A percentile compares a stretch with the other conserved stretches of the same genome.
Evolutionary conservation across 1,140 invertebrate genomes (phyloP).

Genomic region (Atopsyche davidsoni): DNA sequence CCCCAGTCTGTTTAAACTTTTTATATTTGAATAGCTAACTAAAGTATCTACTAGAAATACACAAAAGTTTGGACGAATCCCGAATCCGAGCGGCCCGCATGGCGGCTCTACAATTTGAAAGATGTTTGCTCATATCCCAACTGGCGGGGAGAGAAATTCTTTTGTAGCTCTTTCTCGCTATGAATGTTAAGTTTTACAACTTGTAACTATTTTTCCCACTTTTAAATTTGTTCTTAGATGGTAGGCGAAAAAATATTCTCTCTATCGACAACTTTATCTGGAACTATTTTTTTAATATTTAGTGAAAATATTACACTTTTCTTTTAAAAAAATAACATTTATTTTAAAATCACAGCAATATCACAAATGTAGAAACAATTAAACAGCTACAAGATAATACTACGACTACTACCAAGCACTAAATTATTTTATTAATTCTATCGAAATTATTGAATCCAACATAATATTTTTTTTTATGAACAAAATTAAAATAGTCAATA

Average conservation of each 20-base stretch:
- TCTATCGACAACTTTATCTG: conserved; percentile 13
- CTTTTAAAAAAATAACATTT: neutral
- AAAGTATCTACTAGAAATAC: conserved; percentile 14
- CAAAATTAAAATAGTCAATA: no score
- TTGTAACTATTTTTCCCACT: no score
- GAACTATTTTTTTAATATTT: neutral
- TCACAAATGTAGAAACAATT: no score
- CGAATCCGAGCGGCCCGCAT: conserved; percentile 20
- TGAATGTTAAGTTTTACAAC: conserved; percentile 12
- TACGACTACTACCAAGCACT: no score
- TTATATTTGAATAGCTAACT: conserved; percentile 26
- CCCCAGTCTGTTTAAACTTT: conserved; percentile 10
- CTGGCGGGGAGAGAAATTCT: conserved; percentile 19
- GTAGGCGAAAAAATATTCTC: no score
- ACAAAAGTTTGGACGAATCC: conserved; percentile 15
- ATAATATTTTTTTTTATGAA: no score
- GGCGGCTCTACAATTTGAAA: conserved; percentile 19
- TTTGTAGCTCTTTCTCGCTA: conserved; percentile 14
- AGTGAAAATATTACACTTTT: neutral
- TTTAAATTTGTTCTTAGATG: no score
- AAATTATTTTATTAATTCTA: no score
- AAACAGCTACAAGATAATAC: no score
- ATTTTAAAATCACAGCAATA: no score
- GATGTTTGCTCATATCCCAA: conserved; percentile 26
- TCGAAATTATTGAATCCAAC: no score